Evolutionary conservation across 53 echinoderm and acorn worm genomes (phyloP), one percentile per base, ranked within the genome.

Genomic region (Hippasteria phrygiana): DNA sequence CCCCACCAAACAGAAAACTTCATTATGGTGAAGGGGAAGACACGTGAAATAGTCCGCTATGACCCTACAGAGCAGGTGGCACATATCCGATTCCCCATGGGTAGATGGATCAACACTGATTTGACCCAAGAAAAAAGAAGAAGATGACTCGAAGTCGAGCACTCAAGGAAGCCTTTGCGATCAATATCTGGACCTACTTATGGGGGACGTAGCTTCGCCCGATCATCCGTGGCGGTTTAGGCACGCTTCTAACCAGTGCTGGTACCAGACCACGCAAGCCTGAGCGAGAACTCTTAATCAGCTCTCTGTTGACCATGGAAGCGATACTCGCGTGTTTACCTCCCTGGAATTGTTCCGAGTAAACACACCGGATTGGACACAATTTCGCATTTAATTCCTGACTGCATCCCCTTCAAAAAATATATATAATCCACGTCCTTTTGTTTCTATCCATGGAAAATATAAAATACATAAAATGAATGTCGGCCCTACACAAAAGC

Each of bases 151-250:
- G 85, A 85, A 85, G 70, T 48, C 36, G 51, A 47, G 85, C 85
- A 85, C 85, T 85, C 85, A 85, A 85, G 85, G 41, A 51, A 85
- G 9, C 48, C 53, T 43, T 16, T 5, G 8, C 71, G 55, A 85
- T 85, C 85, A 85, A 85, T 85, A 85, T 18, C 20, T 50, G 33
- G 29, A 43, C 83, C 45, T 63, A 34, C 83, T 43, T 43, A 27
- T 31, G 16, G 28, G 18, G 48, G 43, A 22, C 41, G 20, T 22
- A n/a, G 73, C 73, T 42, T 13, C 20, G 27, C 20, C 1, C 42
- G 27, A 17, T 73, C 73, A 73, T 22, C 42, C 17, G 42, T 17
- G 45, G 18, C 28, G 82, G 47, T 82, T 65, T 65, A 65, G 66
- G 63, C 62, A 65, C 82, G 66, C 64, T 10, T 35, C 73, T 39